Percentiles rank a stretch among this genome's conserved stretches.
phyloP scores from a whole-genome alignment of 2,888 invertebrate species.

The Tillus elongatus region DNA sequence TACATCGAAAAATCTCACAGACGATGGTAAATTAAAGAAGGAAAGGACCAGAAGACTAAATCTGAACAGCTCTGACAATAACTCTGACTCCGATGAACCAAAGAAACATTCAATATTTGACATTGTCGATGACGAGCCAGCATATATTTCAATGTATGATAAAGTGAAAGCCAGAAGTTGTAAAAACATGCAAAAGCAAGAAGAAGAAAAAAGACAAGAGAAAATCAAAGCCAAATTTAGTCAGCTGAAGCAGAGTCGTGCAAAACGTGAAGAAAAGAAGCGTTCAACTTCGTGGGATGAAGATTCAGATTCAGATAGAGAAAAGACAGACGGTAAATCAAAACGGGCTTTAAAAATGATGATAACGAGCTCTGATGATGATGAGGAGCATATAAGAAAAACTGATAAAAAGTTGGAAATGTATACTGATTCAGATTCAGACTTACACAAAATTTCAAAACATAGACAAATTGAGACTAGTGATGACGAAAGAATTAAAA shows the following conservation, averaged over 20 bases:
- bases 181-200: conserved; percentile 87
- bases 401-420: conserved; percentile 41
- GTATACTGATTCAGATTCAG: conserved; percentile 47
- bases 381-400: conserved; percentile 29
- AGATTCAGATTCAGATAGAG: conserved; percentile 60
- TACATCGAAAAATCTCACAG: conserved; percentile 24
- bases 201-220: conserved; percentile 77
- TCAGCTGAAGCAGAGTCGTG: conserved; percentile 77
- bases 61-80: conserved; percentile 53
- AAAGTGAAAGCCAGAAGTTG: conserved; percentile 91
- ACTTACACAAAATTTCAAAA: conserved; percentile 44
- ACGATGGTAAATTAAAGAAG: conserved; percentile 25
- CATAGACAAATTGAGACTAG: conserved; percentile 37
- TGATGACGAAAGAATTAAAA: conserved; percentile 38
- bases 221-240: conserved; percentile 85
- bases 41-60: conserved; percentile 37
- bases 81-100: conserved; percentile 69
- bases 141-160: conserved; percentile 95
- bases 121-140: conserved; percentile 79
- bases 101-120: conserved; percentile 89
- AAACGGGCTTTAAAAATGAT: conserved; percentile 34
- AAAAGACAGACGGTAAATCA: conserved; percentile 31
- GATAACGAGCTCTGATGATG: conserved; percentile 38
- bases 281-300: conserved; percentile 83
- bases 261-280: conserved; percentile 82